Evolutionary conservation across 2,113 vertebrate genomes (phyloP).

Genomic region (Takifugu flavidus): DNA sequence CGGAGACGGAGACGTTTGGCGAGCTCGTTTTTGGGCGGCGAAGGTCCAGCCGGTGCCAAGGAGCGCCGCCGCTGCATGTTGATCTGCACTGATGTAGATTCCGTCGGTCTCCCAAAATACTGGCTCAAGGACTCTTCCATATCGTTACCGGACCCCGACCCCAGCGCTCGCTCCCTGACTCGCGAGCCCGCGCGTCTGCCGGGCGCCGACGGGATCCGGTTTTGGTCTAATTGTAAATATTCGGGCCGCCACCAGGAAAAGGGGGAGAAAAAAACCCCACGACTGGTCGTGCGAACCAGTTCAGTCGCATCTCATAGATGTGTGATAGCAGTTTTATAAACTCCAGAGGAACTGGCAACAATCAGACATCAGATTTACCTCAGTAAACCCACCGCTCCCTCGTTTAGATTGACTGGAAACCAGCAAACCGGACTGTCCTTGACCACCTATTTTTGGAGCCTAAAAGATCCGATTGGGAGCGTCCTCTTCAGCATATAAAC

Average conservation of each 20-base stretch:
- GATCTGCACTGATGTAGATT: constrained; percentile 72
- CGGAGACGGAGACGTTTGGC: constrained; percentile 57
- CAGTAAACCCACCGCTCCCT: constrained; percentile 61
- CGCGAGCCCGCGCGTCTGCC: constrained; percentile 43
- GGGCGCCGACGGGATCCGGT: constrained; percentile 42
- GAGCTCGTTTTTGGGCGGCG: constrained; percentile 57
- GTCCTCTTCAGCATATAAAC: constrained; percentile 79
- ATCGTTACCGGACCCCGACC: constrained; percentile 54
- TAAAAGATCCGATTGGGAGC: constrained; percentile 68
- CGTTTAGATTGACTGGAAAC: constrained; percentile 71
- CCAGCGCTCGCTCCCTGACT: constrained; percentile 41
- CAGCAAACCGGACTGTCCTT: constrained; percentile 69
- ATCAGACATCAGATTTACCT: constrained; percentile 73
- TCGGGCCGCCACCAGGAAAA: constrained; percentile 64
- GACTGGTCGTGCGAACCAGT: constrained; percentile 62
- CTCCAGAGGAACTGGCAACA: constrained; percentile 70
- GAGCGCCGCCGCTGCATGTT: constrained; percentile 77
- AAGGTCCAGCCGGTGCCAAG: constrained; percentile 69
- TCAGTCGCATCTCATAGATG: constrained; percentile 74
- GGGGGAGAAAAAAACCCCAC: constrained; percentile 22
- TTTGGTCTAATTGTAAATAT: constrained; percentile 67
- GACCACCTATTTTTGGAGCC: constrained; percentile 64
- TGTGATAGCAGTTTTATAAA: constrained; percentile 73
- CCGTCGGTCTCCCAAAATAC: constrained; percentile 72
- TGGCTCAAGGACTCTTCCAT: constrained; percentile 73